A percentile compares a stretch with the other conserved stretches of the same genome.
These are phyloP conservation scores for Rhinoderma darwinii DNA, from an alignment of 2,113 vertebrate species.

Conservation along the genomic window DNA sequence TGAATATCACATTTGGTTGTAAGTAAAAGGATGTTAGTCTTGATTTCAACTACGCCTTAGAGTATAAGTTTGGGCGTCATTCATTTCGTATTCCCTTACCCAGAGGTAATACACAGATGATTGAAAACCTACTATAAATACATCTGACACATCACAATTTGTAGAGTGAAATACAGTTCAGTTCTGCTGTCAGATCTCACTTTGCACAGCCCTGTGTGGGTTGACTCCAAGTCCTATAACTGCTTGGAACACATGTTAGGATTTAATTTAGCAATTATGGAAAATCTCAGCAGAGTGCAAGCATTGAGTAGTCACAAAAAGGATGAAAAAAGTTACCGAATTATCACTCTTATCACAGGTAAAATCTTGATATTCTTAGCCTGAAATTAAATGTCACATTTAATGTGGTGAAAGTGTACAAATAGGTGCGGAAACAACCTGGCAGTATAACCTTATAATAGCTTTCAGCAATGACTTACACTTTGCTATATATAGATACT, in stretches of 20 bases:
- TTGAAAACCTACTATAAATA: conserved; percentile 39
- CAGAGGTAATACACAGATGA: conserved; percentile 46
- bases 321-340: neutral
- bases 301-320: conserved; percentile 33
- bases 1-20: neutral
- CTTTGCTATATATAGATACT: too few relatives aligned
- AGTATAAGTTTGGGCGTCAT: neutral
- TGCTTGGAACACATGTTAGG: conserved; percentile 22
- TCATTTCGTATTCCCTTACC: neutral
- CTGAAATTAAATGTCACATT: neutral
- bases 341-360: neutral
- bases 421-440: conserved; percentile 63
- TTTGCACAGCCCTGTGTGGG: conserved; percentile 30
- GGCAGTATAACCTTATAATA: conserved; percentile 66
- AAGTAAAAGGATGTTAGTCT: neutral
- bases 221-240: conserved; percentile 10
- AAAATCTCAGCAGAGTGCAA: conserved; percentile 52
- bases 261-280: conserved; percentile 5
- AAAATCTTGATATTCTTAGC: neutral
- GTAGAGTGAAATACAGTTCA: conserved; percentile 26
- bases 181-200: conserved; percentile 4
- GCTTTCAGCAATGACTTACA: conserved; percentile 52
- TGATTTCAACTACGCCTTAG: neutral
- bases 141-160: conserved; percentile 51
- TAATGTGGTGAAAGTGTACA: conserved; percentile 61